phyloP scores from a whole-genome alignment of 2,797 vertebrate species.

The Lophotriccus pileatus region DNA sequence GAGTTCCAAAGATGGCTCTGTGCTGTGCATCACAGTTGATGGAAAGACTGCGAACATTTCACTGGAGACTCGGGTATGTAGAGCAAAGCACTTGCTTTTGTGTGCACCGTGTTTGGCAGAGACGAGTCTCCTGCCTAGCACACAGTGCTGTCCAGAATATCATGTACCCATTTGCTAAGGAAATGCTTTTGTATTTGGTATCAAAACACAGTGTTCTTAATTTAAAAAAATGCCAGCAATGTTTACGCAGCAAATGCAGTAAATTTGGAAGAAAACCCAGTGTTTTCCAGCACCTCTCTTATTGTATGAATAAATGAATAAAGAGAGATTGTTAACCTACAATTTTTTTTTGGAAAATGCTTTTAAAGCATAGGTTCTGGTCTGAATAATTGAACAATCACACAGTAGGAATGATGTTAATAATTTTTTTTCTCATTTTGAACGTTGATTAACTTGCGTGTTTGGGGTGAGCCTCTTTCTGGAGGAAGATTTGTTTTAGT shows the following conservation, averaged over 20 bases:
- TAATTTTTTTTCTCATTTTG: neutral
- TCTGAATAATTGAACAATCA: neutral
- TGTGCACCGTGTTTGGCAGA: neutral
- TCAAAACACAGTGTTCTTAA: neutral
- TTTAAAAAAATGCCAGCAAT: neutral
- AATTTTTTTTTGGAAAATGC: neutral
- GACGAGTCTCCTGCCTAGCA: neutral
- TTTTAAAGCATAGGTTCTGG: neutral
- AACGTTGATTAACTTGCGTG: neutral
- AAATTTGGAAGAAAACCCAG: neutral
- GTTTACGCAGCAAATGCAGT: neutral
- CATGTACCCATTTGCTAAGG: neutral
- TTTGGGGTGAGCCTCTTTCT: neutral
- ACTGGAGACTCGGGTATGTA: constrained; percentile 78
- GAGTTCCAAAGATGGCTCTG: constrained; percentile 77
- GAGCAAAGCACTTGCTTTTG: neutral
- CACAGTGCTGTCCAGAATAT: neutral
- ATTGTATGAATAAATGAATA: neutral
- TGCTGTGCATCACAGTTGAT: constrained; percentile 85
- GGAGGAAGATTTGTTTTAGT: neutral
- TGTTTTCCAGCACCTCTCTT: neutral
- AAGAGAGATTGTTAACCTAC: neutral
- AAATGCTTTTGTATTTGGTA: neutral
- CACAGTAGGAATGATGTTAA: neutral
- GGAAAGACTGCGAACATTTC: constrained; percentile 84